These are phyloP conservation scores for Yasuhikotakia modesta DNA, from an alignment of 2,797 vertebrate species.

Conservation along the genomic window DNA sequence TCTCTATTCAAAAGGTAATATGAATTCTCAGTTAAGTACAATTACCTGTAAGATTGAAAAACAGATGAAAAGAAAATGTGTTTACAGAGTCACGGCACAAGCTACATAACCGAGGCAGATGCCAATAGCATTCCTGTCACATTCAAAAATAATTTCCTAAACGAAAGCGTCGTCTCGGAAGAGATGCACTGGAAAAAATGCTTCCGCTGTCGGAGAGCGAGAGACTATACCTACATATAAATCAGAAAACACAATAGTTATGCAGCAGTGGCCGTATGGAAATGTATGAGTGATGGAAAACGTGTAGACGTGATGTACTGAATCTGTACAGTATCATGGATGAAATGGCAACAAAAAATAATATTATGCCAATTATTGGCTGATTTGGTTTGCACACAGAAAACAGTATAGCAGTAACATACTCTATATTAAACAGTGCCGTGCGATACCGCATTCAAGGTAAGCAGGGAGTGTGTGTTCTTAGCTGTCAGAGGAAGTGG, in stretches of 20 bases:
- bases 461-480: no score
- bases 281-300: slow-evolving; percentile 22
- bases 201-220: background rate
- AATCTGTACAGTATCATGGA: no score
- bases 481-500: no score
- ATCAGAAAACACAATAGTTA: slow-evolving; percentile 29
- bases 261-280: slow-evolving; percentile 33
- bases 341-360: no score
- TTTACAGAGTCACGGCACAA: background rate
- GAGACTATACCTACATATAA: slow-evolving; percentile 24
- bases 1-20: no score
- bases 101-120: background rate
- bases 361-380: no score
- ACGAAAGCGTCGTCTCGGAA: slow-evolving; percentile 18
- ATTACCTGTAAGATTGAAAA: background rate
- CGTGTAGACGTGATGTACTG: background rate
- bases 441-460: no score
- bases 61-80: background rate
- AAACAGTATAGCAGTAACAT: no score
- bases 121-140: slow-evolving; percentile 1
- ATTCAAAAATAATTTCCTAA: slow-evolving; percentile 8
- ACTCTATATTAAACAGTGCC: no score
- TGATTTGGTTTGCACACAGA: no score
- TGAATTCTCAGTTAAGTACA: no score
- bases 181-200: slow-evolving; percentile 10